These are phyloP conservation scores for Phylloscopus collybita DNA, from an alignment of 2,797 vertebrate species.

Conservation along the genomic window DNA sequence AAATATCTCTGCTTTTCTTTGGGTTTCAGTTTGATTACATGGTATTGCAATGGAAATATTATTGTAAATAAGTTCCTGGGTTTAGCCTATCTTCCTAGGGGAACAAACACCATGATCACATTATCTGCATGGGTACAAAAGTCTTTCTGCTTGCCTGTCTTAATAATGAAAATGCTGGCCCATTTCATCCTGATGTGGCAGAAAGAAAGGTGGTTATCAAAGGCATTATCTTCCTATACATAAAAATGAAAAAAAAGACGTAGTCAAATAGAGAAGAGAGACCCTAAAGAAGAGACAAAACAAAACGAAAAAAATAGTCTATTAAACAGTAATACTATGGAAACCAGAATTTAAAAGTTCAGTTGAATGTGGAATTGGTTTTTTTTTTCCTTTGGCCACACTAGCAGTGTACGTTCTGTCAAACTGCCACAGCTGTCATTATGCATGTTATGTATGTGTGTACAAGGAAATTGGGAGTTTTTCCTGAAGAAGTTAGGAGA, in stretches of 20 bases:
- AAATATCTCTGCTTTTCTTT: background rate
- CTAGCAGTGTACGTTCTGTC: background rate
- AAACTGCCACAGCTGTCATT: background rate
- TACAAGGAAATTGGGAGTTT: background rate
- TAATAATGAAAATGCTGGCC: background rate
- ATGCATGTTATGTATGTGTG: background rate
- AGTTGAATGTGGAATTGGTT: background rate
- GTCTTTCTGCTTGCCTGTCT: background rate
- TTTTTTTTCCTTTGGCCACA: background rate
- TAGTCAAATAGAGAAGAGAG: background rate
- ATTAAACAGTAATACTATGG: background rate
- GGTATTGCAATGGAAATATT: background rate
- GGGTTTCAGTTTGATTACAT: background rate
- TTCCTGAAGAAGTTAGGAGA: background rate
- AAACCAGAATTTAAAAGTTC: background rate
- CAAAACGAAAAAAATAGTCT: background rate
- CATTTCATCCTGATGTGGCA: background rate
- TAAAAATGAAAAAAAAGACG: background rate
- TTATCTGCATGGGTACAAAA: background rate
- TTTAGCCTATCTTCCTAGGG: background rate
- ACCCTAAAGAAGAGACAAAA: background rate
- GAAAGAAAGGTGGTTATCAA: background rate
- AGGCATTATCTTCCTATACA: background rate
- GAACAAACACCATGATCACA: background rate
- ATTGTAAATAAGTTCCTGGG: background rate